Evolutionary conservation across 2,113 vertebrate species (phyloP).

Genomic region (Apteryx owenii): DNA sequence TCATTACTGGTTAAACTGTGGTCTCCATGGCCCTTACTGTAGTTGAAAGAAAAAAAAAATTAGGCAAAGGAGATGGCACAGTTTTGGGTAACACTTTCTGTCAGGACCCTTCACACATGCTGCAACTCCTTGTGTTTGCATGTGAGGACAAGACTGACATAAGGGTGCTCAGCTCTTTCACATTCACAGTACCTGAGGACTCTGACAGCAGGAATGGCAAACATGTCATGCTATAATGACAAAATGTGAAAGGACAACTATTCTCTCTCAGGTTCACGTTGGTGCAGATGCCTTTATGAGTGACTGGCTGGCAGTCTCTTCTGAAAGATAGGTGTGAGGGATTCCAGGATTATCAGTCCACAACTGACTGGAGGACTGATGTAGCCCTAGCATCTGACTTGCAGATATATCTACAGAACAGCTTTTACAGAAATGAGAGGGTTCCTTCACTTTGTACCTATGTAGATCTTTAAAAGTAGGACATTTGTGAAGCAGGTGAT

Average conservation of each 20-base stretch:
- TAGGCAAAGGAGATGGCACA: background rate
- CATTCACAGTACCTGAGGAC: background rate
- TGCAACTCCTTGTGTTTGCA: background rate
- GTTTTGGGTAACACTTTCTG: background rate
- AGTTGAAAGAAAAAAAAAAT: background rate
- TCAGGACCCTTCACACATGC: background rate
- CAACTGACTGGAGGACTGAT: background rate
- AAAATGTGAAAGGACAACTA: background rate
- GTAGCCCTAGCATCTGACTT: background rate
- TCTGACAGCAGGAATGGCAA: background rate
- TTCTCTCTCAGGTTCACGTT: background rate
- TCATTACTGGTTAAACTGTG: background rate
- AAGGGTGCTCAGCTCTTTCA: background rate
- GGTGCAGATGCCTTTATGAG: background rate
- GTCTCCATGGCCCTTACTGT: background rate
- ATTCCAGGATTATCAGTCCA: background rate
- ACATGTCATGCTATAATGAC: background rate
- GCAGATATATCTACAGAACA: background rate
- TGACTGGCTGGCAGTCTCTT: background rate
- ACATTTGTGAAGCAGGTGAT: background rate
- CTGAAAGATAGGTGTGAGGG: background rate
- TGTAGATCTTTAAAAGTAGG: background rate
- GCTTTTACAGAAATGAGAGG: background rate
- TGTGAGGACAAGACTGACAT: background rate
- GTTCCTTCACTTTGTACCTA: background rate